Conservation (phyloP, 2,888 invertebrate genomes). For the Heterodera filipjevi region DNA sequence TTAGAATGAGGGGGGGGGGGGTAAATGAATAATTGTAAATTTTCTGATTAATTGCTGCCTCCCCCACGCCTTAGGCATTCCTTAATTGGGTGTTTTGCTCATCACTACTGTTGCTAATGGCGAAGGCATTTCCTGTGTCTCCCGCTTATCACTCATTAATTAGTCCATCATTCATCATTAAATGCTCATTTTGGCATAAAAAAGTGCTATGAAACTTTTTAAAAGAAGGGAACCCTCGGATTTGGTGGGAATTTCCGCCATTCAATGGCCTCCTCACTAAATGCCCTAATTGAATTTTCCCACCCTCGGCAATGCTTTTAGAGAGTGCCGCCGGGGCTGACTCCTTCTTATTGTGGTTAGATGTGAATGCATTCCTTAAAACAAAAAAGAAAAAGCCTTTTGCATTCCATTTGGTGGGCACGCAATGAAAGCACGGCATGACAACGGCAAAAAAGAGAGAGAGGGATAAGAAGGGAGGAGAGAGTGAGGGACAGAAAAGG, state of each 20-base stretch:
- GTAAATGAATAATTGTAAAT: too few species aligned
- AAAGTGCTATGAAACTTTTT: too few species aligned
- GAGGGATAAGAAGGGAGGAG: neutral
- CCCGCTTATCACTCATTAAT: too few species aligned
- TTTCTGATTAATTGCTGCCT: neutral
- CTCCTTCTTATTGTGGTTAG: too few species aligned
- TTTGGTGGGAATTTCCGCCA: neutral
- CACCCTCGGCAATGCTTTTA: neutral
- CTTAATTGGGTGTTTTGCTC: too few species aligned
- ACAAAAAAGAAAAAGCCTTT: neutral
- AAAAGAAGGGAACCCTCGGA: neutral
- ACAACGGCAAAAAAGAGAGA: neutral
- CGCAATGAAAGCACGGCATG: neutral
- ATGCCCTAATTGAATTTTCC: conserved; percentile 9
- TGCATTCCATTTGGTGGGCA: neutral
- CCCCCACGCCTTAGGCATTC: neutral
- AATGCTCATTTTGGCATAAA: too few species aligned
- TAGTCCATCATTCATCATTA: too few species aligned
- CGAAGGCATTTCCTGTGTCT: too few species aligned
- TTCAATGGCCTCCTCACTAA: conserved; percentile 1
- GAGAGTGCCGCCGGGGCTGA: neutral
- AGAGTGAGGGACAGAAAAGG: neutral
- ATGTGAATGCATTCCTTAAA: neutral
- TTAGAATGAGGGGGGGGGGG: neutral
- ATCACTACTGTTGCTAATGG: too few species aligned